These are phyloP conservation scores for Bombus pyrosoma DNA, from an alignment of 1,140 invertebrate genomes.

Conservation along the genomic window DNA sequence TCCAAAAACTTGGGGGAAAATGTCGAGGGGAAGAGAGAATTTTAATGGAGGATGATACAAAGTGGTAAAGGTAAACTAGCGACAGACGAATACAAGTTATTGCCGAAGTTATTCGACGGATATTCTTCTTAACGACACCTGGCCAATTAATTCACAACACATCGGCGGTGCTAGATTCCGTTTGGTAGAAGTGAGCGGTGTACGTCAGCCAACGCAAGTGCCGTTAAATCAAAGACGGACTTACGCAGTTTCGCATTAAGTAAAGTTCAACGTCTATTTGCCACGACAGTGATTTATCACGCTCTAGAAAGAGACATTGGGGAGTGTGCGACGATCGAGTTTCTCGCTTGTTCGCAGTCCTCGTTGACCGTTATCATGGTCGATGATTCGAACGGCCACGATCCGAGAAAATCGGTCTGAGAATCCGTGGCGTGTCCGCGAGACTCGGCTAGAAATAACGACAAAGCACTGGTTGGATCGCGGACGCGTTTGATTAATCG, in stretches of 20 bases:
- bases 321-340: not conserved
- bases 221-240: not conserved
- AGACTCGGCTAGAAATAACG: constrained; percentile 31
- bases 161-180: not conserved
- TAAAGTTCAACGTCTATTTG: not conserved
- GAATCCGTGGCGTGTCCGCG: constrained; percentile 22
- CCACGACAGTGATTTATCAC: not conserved
- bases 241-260: not conserved
- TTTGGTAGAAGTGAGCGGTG: constrained; percentile 25
- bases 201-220: constrained; percentile 17
- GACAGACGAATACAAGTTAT: constrained; percentile 42
- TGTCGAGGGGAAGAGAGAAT: not conserved
- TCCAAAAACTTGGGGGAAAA: not conserved
- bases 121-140: constrained; percentile 51
- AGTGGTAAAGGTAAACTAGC: not conserved
- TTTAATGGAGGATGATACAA: not conserved
- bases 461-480: constrained; percentile 2
- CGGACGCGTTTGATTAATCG: constrained; percentile 35
- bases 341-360: not conserved
- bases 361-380: not conserved
- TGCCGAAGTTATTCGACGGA: constrained; percentile 20
- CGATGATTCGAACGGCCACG: not conserved
- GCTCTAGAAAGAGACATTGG: not conserved
- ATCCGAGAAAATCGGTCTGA: constrained; percentile 28
- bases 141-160: constrained; percentile 26